Percentiles rank a stretch among this genome's conserved stretches.
Conservation (phyloP, 2,113 vertebrate genomes). For the Abramis brama region DNA sequence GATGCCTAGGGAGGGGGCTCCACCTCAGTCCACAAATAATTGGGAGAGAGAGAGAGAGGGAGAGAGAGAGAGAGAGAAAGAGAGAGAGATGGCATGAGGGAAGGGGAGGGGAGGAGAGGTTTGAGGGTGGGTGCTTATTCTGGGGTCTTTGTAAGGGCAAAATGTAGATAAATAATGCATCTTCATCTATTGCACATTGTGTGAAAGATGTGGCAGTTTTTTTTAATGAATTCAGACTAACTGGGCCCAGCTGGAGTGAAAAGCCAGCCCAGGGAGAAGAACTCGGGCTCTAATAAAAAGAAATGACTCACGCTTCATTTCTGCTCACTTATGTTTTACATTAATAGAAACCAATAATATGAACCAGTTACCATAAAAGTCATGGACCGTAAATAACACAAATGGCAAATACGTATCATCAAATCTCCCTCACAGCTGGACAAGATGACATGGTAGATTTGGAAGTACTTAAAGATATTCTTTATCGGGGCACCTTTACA, state of each 20-base stretch:
- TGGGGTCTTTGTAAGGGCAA: constrained; percentile 45
- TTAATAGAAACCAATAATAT: constrained; percentile 97
- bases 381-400: constrained; percentile 95
- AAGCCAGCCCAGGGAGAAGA: constrained; percentile 77
- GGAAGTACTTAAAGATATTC: constrained; percentile 80
- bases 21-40: constrained; percentile 51
- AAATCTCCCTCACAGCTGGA: constrained; percentile 86
- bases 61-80: constrained; percentile 21
- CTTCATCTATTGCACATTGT: constrained; percentile 68
- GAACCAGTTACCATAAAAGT: constrained; percentile 93
- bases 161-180: constrained; percentile 70
- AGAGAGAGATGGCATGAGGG: constrained; percentile 31
- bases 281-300: constrained; percentile 87
- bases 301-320: constrained; percentile 93
- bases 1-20: constrained; percentile 34
- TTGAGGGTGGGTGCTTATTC: constrained; percentile 20
- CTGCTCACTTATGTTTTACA: constrained; percentile 97
- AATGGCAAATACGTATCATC: constrained; percentile 91
- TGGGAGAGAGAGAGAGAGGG: constrained; percentile 10
- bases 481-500: constrained; percentile 83
- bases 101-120: neutral
- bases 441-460: constrained; percentile 81
- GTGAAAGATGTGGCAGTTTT: constrained; percentile 73
- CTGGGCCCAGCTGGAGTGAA: constrained; percentile 82
- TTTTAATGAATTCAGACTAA: constrained; percentile 85